A percentile compares a stretch with the other conserved stretches of the same genome.
Evolutionary conservation across 2,113 vertebrate species (phyloP).

Genomic region (Andinoacara biseriatus): DNA sequence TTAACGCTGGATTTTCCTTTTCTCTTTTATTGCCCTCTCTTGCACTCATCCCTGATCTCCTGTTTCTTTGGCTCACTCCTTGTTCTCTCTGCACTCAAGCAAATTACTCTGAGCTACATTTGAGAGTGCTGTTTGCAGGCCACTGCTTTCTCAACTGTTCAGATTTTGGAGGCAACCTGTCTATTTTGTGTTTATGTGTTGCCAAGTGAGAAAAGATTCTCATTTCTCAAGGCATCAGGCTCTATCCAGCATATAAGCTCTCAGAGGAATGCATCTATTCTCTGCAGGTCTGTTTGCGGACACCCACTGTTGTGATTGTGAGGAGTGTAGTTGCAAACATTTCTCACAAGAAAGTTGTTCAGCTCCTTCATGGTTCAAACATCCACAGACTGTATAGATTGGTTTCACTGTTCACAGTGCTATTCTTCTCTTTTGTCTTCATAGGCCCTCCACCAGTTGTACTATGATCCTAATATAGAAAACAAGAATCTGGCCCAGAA

Average conservation of each 20-base stretch:
- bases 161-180: constrained; percentile 41
- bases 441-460: constrained; percentile 96
- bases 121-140: constrained; percentile 55
- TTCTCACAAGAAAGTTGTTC: constrained; percentile 23
- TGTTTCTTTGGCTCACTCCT: constrained; percentile 19
- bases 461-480: constrained; percentile 99
- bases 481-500: constrained; percentile 99
- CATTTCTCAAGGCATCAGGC: constrained; percentile 14
- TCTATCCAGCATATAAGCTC: background rate
- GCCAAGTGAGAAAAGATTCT: constrained; percentile 23
- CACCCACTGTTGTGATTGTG: background rate
- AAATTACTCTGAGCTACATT: constrained; percentile 50
- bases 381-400: background rate
- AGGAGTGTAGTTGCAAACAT: background rate
- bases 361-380: background rate
- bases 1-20: constrained; percentile 11
- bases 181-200: background rate
- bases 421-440: constrained; percentile 5
- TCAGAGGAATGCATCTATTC: background rate
- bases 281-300: background rate
- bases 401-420: background rate
- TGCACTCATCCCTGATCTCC: constrained; percentile 23
- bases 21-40: constrained; percentile 19
- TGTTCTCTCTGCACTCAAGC: constrained; percentile 34
- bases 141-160: constrained; percentile 40